Percentiles rank a stretch among this genome's conserved stretches.
Conservation (phyloP, 2,888 invertebrate genomes). For the Gisinianus flammeolus region DNA sequence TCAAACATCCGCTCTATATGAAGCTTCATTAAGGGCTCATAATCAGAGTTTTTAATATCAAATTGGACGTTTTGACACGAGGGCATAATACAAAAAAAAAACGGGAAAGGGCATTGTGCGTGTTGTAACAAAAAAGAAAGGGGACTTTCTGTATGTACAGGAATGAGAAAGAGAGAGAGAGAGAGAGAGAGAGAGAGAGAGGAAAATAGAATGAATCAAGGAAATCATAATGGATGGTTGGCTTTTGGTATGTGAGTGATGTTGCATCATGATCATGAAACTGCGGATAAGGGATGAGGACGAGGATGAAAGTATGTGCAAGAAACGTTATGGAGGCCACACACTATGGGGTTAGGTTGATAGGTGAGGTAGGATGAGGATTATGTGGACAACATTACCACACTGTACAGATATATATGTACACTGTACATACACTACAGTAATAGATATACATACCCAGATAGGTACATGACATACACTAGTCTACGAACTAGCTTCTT, state of each 20-base stretch:
- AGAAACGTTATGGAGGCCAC: constrained; percentile 9
- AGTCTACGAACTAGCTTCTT: neutral
- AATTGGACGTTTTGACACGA: constrained; percentile 28
- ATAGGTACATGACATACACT: constrained; percentile 1
- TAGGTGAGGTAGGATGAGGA: constrained; percentile 25
- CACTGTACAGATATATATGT: neutral
- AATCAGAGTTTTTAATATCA: constrained; percentile 28
- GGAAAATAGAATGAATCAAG: no score
- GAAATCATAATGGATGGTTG: no score
- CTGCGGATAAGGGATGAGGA: no score
- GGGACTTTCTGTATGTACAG: no score
- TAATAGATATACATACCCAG: constrained; percentile 5
- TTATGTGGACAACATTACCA: neutral
- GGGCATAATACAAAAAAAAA: neutral
- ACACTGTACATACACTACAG: neutral
- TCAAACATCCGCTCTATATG: neutral
- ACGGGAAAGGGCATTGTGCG: neutral
- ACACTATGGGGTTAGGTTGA: constrained; percentile 32
- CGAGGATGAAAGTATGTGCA: neutral
- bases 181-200: no score
- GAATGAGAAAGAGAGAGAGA: no score
- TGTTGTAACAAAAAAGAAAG: neutral
- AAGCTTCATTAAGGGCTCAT: constrained; percentile 28
- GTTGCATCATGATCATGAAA: no score
- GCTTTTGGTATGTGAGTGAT: no score